Conservation (phyloP, 2,113 vertebrate species). For the Corythoichthys intestinalis region DNA sequence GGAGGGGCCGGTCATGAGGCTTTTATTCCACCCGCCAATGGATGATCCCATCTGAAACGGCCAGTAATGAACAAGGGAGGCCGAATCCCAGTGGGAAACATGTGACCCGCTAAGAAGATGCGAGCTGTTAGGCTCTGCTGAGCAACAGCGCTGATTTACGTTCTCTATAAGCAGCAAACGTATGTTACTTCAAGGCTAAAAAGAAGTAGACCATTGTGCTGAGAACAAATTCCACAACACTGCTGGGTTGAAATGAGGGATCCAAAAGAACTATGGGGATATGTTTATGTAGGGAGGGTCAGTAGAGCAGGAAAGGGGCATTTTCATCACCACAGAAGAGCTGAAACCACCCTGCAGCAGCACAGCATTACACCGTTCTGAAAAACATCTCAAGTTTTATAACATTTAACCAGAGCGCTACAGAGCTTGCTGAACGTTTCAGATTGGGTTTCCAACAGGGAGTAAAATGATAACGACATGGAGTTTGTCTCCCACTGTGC, state of each 20-base stretch:
- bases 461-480: too few species aligned
- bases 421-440: neutral
- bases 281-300: slow-evolving; percentile 16
- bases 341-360: slow-evolving; percentile 7
- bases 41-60: slow-evolving; percentile 20
- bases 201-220: neutral
- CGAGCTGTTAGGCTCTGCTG: neutral
- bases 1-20: slow-evolving; percentile 45
- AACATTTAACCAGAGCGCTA: slow-evolving; percentile 12
- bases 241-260: slow-evolving; percentile 2
- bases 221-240: neutral
- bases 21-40: slow-evolving; percentile 44
- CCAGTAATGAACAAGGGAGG: slow-evolving; percentile 18
- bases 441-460: neutral
- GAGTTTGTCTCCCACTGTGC: too few species aligned
- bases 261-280: neutral
- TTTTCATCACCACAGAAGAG: neutral
- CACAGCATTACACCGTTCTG: neutral
- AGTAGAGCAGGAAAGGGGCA: neutral
- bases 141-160: neutral
- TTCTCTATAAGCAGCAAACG: slow-evolving; percentile 6
- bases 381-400: slow-evolving; percentile 13
- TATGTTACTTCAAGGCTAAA: neutral
- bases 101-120: slow-evolving; percentile 33
- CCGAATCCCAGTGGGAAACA: slow-evolving; percentile 28